Evolutionary conservation across 2,113 vertebrate species (phyloP).

Genomic region (Probosciger aterrimus): DNA sequence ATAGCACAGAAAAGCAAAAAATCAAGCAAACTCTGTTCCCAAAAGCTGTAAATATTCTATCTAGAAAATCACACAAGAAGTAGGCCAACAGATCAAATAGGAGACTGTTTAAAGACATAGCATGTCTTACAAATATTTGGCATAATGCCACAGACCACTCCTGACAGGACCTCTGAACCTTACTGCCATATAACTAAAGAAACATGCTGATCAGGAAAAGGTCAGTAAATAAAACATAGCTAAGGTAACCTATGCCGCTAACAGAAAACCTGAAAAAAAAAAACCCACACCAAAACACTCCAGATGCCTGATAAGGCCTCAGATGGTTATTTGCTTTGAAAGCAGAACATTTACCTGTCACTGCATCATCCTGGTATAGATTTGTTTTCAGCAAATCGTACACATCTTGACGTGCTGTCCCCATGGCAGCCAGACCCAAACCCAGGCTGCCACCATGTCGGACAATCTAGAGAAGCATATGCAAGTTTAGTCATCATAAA

Average conservation of each 20-base stretch:
- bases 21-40: background rate
- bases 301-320: background rate
- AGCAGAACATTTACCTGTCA: constrained; percentile 83
- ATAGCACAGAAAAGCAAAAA: background rate
- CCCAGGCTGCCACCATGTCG: constrained; percentile 94
- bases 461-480: constrained; percentile 83
- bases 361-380: constrained; percentile 97
- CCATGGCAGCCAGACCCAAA: constrained; percentile 93
- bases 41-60: background rate
- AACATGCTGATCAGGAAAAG: background rate
- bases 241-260: background rate
- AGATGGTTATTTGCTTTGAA: constrained; percentile 21
- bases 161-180: background rate
- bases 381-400: constrained; percentile 98
- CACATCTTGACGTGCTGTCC: constrained; percentile 95
- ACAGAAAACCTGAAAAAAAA: background rate
- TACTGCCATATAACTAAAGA: background rate
- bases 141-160: background rate
- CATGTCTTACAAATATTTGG: background rate
- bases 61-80: background rate
- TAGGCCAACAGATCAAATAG: background rate
- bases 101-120: background rate
- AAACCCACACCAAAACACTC: fast-evolving
- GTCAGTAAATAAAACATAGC: background rate
- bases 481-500: background rate